phyloP scores from a whole-genome alignment of 2,797 vertebrate species.

The Nothura maculosa region DNA sequence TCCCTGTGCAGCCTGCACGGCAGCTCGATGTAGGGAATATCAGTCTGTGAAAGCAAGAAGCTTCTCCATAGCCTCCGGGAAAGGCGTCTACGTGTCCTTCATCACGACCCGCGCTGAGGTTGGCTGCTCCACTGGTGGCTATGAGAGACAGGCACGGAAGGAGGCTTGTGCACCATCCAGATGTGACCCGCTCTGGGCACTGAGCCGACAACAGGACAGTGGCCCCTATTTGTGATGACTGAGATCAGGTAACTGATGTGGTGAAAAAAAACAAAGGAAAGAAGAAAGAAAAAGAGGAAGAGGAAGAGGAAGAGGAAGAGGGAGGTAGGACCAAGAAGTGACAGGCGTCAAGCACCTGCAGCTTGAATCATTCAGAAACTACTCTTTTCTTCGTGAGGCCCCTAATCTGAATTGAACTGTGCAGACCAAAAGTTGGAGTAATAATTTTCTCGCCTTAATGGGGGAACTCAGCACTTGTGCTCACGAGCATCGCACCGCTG shows the following conservation, averaged over 20 bases:
- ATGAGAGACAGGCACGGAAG: neutral
- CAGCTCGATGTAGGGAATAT: conserved; percentile 56
- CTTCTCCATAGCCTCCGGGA: neutral
- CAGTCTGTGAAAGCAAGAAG: neutral
- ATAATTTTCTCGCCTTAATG: neutral
- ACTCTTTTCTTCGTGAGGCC: neutral
- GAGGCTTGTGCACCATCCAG: neutral
- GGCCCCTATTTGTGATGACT: neutral
- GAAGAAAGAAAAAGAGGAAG: neutral
- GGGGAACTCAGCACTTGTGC: neutral
- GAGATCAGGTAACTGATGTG: neutral
- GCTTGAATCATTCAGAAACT: neutral
- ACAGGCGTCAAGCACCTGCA: neutral
- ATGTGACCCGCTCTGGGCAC: neutral
- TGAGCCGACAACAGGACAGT: neutral
- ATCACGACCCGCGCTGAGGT: neutral
- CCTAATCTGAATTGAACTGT: neutral
- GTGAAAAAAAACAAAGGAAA: neutral
- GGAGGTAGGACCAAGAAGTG: neutral
- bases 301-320: neutral
- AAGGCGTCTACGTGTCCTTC: conserved; percentile 27
- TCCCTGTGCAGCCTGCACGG: accelerated
- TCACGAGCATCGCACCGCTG: neutral
- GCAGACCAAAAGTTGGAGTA: neutral
- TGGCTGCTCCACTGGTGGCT: too few species aligned